Evolutionary conservation across 2,888 invertebrate genomes (phyloP), one percentile per base, ranked within the genome.

Genomic region (Cephalotes varians): DNA sequence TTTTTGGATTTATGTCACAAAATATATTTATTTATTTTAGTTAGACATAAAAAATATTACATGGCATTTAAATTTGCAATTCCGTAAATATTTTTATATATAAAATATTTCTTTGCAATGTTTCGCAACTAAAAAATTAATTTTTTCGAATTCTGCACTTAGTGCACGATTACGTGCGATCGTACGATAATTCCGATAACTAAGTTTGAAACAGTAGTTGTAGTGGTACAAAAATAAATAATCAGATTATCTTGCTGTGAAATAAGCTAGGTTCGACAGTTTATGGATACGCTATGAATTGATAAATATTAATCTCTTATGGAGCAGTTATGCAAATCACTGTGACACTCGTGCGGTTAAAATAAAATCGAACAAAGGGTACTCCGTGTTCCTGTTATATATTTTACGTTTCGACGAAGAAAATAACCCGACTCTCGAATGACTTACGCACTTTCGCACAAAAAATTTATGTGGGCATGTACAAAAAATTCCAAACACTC

Each of bases 271-370:
- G 6, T 28, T 56, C 28, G n/a, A 2, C 40, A 18, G 15, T 28
- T 71, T 25, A 18, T 37, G 37, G 25, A 18, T 28, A 28, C 72
- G 12, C 40, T 2, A 54, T 0, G 1, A 34, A 54, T 71, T 18
- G 37, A 72, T 40, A n/a, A 71, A 40, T 72, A 72, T 72, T 25
- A 56, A 12, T 60, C 28, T n/a, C 12, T 56, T 37, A 37, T 40
- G 25, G 3, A 25, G 4, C 9, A 34, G 31, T 69, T 34, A 69
- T 51, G 21, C 9, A 44, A 73, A 73, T 56, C 37, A 12, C 28
- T 12, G 15, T 47, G 37, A 25, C 21, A 69, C 28, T 31, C 31
- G 3, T 34, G 15, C 47, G 1, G 6, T 37, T 56, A 54, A 0
- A 71, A 54, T 71, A 54, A 54, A 71, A 54, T 60, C 12, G 15